Evolutionary conservation across 1,140 invertebrate species (phyloP).

Genomic region (Gryon sp.): DNA sequence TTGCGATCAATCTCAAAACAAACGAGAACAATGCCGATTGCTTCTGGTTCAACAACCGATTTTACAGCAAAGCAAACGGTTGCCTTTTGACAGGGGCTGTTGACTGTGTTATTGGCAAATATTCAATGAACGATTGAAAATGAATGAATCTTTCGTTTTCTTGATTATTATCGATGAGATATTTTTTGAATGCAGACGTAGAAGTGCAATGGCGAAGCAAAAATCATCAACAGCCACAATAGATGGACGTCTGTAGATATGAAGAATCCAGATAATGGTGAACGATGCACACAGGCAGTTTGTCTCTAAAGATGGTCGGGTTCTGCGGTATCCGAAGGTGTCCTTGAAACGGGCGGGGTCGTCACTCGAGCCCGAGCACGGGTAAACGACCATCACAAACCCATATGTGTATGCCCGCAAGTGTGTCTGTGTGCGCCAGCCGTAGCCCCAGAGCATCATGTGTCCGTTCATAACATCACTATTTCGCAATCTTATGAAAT

Average conservation of each 20-base stretch:
- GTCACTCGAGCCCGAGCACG: conserved; percentile 75
- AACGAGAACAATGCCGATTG: background rate
- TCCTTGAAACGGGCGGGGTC: conserved; percentile 79
- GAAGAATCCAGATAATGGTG: conserved; percentile 68
- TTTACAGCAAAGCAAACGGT: no score
- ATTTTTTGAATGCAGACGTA: background rate
- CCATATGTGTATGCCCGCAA: conserved; percentile 69
- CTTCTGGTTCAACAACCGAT: no score
- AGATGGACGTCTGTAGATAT: conserved; percentile 16
- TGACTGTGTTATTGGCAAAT: no score
- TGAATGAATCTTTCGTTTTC: no score
- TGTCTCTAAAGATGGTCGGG: conserved; percentile 69
- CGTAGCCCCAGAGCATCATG: conserved; percentile 55
- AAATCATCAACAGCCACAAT: conserved; percentile 36
- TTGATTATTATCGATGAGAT: conserved; percentile 4
- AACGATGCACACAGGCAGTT: conserved; percentile 65
- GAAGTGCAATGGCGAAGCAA: conserved; percentile 16
- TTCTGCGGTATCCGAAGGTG: conserved; percentile 72
- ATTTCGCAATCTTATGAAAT: conserved; percentile 30
- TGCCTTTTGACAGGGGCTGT: no score
- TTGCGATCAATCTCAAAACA: conserved; percentile 9
- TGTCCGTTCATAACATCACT: conserved; percentile 18
- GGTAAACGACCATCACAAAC: conserved; percentile 79
- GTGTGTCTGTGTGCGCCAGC: conserved; percentile 35
- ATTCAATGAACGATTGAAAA: no score